Conservation (phyloP, 1,140 invertebrate genomes). For the Pachyrhynchus sulphureomaculatus region DNA sequence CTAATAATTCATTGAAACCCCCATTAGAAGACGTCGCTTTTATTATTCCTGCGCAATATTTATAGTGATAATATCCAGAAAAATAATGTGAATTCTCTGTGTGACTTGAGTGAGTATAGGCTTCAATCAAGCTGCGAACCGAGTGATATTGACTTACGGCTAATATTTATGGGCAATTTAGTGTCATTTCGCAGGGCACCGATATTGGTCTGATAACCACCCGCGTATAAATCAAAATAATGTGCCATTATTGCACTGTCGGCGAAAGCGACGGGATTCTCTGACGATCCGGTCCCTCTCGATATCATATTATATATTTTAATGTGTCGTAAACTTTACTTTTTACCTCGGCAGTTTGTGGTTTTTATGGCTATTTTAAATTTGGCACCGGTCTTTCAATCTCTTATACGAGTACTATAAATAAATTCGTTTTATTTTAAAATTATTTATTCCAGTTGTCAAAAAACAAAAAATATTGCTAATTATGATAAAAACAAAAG, state of each 20-base stretch:
- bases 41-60: conserved; percentile 30
- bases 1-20: conserved; percentile 19
- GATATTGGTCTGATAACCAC: conserved; percentile 51
- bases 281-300: background rate
- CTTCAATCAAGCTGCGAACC: conserved; percentile 43
- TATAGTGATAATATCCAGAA: conserved; percentile 31
- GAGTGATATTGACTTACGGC: conserved; percentile 48
- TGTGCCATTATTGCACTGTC: conserved; percentile 50
- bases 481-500: no score
- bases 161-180: conserved; percentile 51
- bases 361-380: no score
- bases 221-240: conserved; percentile 50
- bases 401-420: no score
- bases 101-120: conserved; percentile 39
- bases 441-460: no score
- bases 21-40: conserved; percentile 30
- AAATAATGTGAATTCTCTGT: conserved; percentile 37
- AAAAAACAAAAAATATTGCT: no score
- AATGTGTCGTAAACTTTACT: no score
- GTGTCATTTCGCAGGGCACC: conserved; percentile 48
- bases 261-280: conserved; percentile 40
- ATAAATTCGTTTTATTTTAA: no score
- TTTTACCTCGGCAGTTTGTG: no score
- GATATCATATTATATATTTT: no score
- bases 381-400: no score